Conservation (phyloP, 2,888 invertebrate species). For the Eledone cirrhosa region DNA sequence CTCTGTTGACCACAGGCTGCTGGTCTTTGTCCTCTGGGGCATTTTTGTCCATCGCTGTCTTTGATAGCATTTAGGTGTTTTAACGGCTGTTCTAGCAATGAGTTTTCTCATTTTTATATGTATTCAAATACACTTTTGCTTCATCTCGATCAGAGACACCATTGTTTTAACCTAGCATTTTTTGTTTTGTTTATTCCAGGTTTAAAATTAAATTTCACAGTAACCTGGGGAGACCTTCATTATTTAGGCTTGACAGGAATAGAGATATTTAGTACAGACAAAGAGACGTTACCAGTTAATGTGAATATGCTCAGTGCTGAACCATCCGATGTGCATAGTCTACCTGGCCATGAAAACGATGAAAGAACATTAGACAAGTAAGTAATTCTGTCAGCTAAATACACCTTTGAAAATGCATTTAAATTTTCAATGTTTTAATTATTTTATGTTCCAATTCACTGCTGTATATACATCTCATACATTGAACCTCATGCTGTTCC, state of each 20-base stretch:
- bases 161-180: too few species aligned
- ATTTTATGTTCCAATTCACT: not conserved
- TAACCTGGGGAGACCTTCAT: conserved; percentile 69
- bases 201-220: conserved; percentile 65
- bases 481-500: too few species aligned
- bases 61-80: too few species aligned
- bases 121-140: too few species aligned
- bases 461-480: too few species aligned
- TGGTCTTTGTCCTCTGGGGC: too few species aligned
- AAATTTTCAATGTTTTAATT: not conserved
- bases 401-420: not conserved
- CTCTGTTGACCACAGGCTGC: too few species aligned
- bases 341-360: conserved; percentile 63
- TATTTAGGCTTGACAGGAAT: conserved; percentile 69
- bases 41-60: too few species aligned
- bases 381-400: conserved; percentile 33
- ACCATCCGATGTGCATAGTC: conserved; percentile 61
- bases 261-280: conserved; percentile 67
- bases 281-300: conserved; percentile 61
- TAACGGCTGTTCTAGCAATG: too few species aligned
- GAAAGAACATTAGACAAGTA: conserved; percentile 66
- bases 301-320: conserved; percentile 68
- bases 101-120: too few species aligned
- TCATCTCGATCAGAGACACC: too few species aligned
- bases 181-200: conserved; percentile 39